phyloP scores from a whole-genome alignment of 2,888 invertebrate species.

The Chrysina gloriosa region DNA sequence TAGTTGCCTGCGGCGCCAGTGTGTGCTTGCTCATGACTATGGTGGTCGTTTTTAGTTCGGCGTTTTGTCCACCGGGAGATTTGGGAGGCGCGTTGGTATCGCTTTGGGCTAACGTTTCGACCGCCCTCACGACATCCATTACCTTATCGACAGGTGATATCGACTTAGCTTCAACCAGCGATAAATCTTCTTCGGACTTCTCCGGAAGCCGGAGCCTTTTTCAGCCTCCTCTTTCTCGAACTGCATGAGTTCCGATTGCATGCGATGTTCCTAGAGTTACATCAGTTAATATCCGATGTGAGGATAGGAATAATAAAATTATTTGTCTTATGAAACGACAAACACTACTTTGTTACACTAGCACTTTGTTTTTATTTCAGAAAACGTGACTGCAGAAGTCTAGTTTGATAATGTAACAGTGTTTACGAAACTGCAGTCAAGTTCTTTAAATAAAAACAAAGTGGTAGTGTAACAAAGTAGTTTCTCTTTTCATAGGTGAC shows the following conservation, averaged over 20 bases:
- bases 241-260: slow-evolving; percentile 79
- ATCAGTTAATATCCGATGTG: neutral
- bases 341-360: too few relatives aligned
- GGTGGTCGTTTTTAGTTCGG: slow-evolving; percentile 83
- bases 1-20: slow-evolving; percentile 76
- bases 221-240: slow-evolving; percentile 78
- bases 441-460: too few relatives aligned
- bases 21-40: slow-evolving; percentile 96
- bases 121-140: slow-evolving; percentile 90
- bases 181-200: slow-evolving; percentile 58
- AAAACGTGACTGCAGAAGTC: too few relatives aligned
- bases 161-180: slow-evolving; percentile 72
- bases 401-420: too few relatives aligned
- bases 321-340: neutral
- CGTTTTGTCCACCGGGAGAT: slow-evolving; percentile 75
- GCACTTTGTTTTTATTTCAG: too few relatives aligned
- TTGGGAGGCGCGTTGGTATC: slow-evolving; percentile 74
- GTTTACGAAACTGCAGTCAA: too few relatives aligned
- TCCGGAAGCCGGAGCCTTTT: slow-evolving; percentile 62
- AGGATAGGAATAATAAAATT: too few relatives aligned
- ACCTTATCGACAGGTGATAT: slow-evolving; percentile 86
- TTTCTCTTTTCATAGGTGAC: too few relatives aligned
- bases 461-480: too few relatives aligned
- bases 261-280: slow-evolving; percentile 72
- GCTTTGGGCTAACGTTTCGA: slow-evolving; percentile 80